Evolutionary conservation across 2,888 invertebrate species (phyloP).

Genomic region (Dilophus febrilis): DNA sequence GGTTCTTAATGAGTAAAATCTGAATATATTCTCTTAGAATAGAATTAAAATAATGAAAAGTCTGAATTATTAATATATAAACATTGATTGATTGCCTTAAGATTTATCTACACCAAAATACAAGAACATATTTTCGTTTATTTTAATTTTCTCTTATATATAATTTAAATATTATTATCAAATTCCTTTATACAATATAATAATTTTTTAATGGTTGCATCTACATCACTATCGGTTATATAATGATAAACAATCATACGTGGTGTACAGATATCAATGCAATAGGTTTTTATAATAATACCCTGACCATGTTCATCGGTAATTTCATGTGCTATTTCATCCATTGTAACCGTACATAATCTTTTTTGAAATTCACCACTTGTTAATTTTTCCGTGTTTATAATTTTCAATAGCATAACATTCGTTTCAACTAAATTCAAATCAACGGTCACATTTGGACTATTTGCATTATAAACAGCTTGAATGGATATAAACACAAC

Average conservation of each 20-base stretch:
- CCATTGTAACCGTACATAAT: slow-evolving; percentile 29
- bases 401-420: slow-evolving; percentile 49
- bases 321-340: slow-evolving; percentile 34
- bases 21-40: no score
- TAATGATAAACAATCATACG: slow-evolving; percentile 57
- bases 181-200: slow-evolving; percentile 47
- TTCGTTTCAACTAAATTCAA: slow-evolving; percentile 48
- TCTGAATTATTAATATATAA: no score
- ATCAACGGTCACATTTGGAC: slow-evolving; percentile 44
- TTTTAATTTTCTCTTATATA: no score
- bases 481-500: no score
- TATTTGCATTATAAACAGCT: slow-evolving; percentile 43
- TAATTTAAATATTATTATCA: slow-evolving; percentile 24
- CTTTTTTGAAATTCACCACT: slow-evolving; percentile 38
- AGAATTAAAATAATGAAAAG: no score
- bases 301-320: slow-evolving; percentile 26
- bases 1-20: no score
- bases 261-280: slow-evolving; percentile 39
- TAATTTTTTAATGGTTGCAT: slow-evolving; percentile 53
- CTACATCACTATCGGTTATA: slow-evolving; percentile 46
- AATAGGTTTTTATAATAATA: slow-evolving; percentile 40
- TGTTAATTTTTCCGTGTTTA: slow-evolving; percentile 33
- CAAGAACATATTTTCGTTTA: no score
- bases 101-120: no score
- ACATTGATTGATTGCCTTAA: no score